Conservation (phyloP, 2,888 invertebrate species). For the Stegana nigrithorax region DNA sequence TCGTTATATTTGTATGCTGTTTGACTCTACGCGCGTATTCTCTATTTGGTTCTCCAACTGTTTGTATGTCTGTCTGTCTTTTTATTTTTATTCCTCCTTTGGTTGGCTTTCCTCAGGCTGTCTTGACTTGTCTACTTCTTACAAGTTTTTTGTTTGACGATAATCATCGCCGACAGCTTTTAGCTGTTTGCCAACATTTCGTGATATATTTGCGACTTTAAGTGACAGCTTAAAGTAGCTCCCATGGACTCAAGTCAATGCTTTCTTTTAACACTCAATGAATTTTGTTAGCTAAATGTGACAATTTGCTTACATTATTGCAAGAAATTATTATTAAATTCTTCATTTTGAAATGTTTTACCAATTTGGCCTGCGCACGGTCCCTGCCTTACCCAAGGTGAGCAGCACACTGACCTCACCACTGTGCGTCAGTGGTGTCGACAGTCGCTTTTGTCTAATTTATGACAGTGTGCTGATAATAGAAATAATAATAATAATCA, state of each 20-base stretch:
- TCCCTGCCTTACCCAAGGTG: too few species aligned
- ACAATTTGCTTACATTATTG: too few species aligned
- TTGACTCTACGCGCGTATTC: slow-evolving; percentile 16
- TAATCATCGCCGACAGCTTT: slow-evolving; percentile 44
- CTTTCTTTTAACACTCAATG: too few species aligned
- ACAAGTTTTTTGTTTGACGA: slow-evolving; percentile 51
- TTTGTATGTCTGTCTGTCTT: neutral
- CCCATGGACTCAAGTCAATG: too few species aligned
- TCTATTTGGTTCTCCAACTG: neutral
- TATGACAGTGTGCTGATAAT: too few species aligned
- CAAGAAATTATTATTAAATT: too few species aligned
- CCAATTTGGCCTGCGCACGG: too few species aligned
- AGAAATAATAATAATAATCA: too few species aligned
- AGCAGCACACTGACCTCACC: too few species aligned
- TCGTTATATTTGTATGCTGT: slow-evolving; percentile 9
- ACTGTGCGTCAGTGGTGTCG: too few species aligned
- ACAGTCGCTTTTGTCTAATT: too few species aligned
- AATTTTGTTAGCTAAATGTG: neutral
- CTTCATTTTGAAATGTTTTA: too few species aligned
- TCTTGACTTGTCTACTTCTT: slow-evolving; percentile 19
- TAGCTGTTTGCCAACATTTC: slow-evolving; percentile 39
- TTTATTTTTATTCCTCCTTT: neutral
- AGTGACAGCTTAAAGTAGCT: slow-evolving; percentile 9
- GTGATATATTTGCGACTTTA: slow-evolving; percentile 8
- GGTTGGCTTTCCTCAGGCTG: neutral